These are phyloP conservation scores for Drosophila sordidula DNA, from an alignment of 2,888 invertebrate genomes.

Conservation along the genomic window DNA sequence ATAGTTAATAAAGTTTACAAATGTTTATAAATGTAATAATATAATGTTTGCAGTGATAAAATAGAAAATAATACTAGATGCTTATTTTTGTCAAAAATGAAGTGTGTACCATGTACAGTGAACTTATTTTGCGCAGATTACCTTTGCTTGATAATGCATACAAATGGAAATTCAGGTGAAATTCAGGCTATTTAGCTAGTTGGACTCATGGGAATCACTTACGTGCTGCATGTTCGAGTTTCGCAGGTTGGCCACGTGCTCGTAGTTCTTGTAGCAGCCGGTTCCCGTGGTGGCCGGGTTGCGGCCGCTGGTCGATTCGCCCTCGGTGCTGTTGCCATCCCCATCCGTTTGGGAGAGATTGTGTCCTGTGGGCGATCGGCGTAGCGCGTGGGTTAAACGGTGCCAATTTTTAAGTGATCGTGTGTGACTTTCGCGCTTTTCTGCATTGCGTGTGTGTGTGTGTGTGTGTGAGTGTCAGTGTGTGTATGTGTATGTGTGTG, in stretches of 20 bases:
- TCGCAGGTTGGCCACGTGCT: conserved; percentile 87
- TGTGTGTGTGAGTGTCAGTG: conserved; percentile 16
- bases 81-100: too few relatives aligned
- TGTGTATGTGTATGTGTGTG: conserved; percentile 25
- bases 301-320: conserved; percentile 86
- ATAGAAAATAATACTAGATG: too few relatives aligned
- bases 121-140: conserved; percentile 1
- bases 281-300: conserved; percentile 90
- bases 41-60: too few relatives aligned
- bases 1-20: background rate
- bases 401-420: conserved; percentile 85
- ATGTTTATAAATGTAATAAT: too few relatives aligned
- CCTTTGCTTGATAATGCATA: conserved; percentile 4
- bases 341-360: conserved; percentile 95
- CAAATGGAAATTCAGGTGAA: background rate
- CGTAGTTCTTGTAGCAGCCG: conserved; percentile 92
- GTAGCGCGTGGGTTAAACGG: conserved; percentile 86
- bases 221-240: conserved; percentile 84
- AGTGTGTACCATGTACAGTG: background rate
- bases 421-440: conserved; percentile 85
- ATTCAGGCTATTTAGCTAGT: background rate
- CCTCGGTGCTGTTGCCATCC: conserved; percentile 92
- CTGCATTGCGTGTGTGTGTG: conserved; percentile 67
- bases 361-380: conserved; percentile 90
- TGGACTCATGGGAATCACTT: conserved; percentile 49